phyloP scores from a whole-genome alignment of 1,140 invertebrate species.

The Liolophura sinensis region DNA sequence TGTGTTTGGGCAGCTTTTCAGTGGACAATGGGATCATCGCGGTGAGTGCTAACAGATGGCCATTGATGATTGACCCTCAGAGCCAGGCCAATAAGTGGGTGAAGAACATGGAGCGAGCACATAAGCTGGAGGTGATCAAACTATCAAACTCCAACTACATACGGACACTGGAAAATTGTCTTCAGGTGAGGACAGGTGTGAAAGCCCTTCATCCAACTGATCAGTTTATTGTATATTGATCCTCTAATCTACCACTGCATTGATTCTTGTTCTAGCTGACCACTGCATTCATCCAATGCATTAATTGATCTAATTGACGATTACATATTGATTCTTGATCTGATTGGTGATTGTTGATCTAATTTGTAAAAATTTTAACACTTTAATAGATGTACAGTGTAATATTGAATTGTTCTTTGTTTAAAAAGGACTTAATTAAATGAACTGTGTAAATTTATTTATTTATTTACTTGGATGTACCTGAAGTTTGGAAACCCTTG shows the following conservation, averaged over 20 bases:
- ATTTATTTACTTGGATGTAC: constrained; percentile 12
- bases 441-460: neutral
- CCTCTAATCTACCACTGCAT: too few species aligned
- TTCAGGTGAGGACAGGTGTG: constrained; percentile 43
- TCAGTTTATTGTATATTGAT: neutral
- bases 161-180: constrained; percentile 56
- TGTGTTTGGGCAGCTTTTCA: constrained; percentile 48
- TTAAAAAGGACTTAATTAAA: too few species aligned
- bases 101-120: constrained; percentile 59
- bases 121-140: constrained; percentile 57
- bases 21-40: constrained; percentile 59
- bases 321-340: too few species aligned
- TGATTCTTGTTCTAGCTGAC: too few species aligned
- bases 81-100: constrained; percentile 61
- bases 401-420: too few species aligned
- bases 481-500: constrained; percentile 58
- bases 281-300: too few species aligned
- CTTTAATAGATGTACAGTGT: too few species aligned
- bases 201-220: neutral
- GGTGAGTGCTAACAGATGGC: constrained; percentile 55
- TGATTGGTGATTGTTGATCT: too few species aligned
- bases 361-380: too few species aligned
- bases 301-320: too few species aligned
- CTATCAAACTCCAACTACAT: constrained; percentile 52
- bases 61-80: constrained; percentile 60